Conservation (phyloP, 2,797 vertebrate species). For the Corythornis leucogaster region DNA sequence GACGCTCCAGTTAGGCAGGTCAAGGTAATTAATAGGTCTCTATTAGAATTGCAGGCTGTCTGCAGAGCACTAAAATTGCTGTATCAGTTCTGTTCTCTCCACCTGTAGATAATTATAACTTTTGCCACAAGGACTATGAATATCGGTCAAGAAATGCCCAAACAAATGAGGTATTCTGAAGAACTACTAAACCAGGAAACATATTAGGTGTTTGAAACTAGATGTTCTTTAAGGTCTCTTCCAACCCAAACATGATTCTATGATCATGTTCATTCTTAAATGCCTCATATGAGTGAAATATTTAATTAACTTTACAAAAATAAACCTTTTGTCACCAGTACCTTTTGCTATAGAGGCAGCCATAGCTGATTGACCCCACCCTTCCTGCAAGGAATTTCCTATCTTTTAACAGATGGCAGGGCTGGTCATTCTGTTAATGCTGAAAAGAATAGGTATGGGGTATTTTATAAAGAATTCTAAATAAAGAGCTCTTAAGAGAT, state of each 20-base stretch:
- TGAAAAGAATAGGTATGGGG: conserved; percentile 41
- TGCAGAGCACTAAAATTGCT: neutral
- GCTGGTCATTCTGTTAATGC: conserved; percentile 13
- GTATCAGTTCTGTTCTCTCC: neutral
- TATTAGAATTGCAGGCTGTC: neutral
- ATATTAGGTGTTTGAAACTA: neutral
- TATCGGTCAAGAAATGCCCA: neutral
- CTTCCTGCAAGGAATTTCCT: conserved; percentile 1
- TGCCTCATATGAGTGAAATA: neutral
- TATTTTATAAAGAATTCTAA: conserved; percentile 61
- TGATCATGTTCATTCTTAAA: neutral
- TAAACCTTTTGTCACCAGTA: neutral
- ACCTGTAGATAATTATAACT: neutral
- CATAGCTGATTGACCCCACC: neutral
- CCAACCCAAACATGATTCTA: neutral
- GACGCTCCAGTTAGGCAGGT: neutral
- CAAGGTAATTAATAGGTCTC: conserved; percentile 7
- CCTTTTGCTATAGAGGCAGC: neutral
- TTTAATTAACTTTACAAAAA: neutral
- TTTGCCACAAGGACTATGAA: neutral
- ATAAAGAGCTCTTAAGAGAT: conserved; percentile 15
- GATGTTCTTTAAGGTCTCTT: neutral
- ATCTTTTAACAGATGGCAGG: conserved; percentile 38
- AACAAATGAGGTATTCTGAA: neutral
- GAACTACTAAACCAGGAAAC: neutral